Evolutionary conservation across 2,797 vertebrate species (phyloP).

Genomic region (Pelochelys cantorii): DNA sequence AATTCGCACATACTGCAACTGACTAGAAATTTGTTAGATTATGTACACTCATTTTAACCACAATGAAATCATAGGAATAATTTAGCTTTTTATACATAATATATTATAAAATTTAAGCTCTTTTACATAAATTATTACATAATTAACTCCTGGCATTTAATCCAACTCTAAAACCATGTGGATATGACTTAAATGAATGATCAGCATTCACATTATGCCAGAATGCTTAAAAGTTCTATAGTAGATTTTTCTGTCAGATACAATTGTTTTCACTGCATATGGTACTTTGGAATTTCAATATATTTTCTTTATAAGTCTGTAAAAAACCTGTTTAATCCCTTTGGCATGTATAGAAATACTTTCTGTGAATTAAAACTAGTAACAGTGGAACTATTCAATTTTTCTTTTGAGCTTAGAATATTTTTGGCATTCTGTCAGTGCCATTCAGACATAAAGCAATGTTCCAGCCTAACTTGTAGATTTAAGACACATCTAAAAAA

Average conservation of each 20-base stretch:
- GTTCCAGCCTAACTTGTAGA: slow-evolving; percentile 8
- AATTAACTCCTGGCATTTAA: slow-evolving; percentile 21
- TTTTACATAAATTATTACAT: slow-evolving; percentile 8
- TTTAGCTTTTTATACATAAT: slow-evolving; percentile 1
- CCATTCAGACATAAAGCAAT: neutral
- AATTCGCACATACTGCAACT: slow-evolving; percentile 30
- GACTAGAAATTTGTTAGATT: slow-evolving; percentile 16
- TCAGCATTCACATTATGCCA: neutral
- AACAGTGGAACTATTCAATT: neutral
- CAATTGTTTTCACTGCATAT: neutral
- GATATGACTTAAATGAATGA: slow-evolving; percentile 36
- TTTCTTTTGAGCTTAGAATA: neutral
- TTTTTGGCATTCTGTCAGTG: neutral
- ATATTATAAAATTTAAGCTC: neutral
- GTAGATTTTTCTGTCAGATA: slow-evolving; percentile 11
- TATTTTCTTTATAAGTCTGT: neutral
- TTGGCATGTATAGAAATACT: neutral
- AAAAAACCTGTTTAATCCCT: neutral
- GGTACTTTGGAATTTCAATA: slow-evolving; percentile 7
- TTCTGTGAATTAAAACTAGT: neutral
- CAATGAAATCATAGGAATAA: slow-evolving; percentile 25
- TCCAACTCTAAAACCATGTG: neutral
- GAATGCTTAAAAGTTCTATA: neutral
- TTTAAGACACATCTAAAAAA: slow-evolving; percentile 37
- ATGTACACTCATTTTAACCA: slow-evolving; percentile 10